Evolutionary conservation across 2,888 invertebrate genomes (phyloP), one percentile per base, ranked within the genome.

Genomic region (Onchidella celtica): DNA sequence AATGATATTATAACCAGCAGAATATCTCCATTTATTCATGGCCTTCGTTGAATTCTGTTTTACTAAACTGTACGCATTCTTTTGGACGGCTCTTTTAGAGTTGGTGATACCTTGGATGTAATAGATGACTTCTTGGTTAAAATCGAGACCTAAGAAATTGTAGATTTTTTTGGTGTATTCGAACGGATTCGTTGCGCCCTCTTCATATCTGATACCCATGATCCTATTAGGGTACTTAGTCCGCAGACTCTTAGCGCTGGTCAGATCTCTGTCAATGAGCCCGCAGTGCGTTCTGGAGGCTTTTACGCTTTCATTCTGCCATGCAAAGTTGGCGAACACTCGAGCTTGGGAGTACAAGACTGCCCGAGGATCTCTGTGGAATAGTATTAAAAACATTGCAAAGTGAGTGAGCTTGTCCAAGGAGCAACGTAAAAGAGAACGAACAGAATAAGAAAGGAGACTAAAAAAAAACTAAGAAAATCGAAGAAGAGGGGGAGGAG

Each of bases 311-410:
- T 79, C 27, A 6, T 32, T 55, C 29, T 6, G 21, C 79, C 82
- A 80, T 17, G 63, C 27, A 59, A 82, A 82, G 14, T 72, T 66
- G 11, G 32, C 29, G 65, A 84, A 84, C 11, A 82, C 80, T 21
- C 57, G 9, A 21, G 27, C 14, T 38, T 84, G 84, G 0, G 84
- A 84, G 21, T 36, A 38, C 9, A 84, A 21, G 0, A 59, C 63
- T 11, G 82, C 84, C 9, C 84, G 38, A 4, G 84, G 84, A 29
- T 84, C 84, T 55, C 84, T 79, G 57, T 29, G 24, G 24, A 55
- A 17, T 11, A 21, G 21, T 55, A 29, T 17, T 11, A 47, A 47
- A 47, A n/a, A n/a, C n/a, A n/a, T n/a, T n/a, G n/a, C n/a, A n/a
- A n/a, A n/a, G n/a, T n/a, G n/a, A n/a, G n/a, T n/a, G n/a, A n/a